phyloP scores from a whole-genome alignment of 2,888 invertebrate genomes.

The Erebia palarica region DNA sequence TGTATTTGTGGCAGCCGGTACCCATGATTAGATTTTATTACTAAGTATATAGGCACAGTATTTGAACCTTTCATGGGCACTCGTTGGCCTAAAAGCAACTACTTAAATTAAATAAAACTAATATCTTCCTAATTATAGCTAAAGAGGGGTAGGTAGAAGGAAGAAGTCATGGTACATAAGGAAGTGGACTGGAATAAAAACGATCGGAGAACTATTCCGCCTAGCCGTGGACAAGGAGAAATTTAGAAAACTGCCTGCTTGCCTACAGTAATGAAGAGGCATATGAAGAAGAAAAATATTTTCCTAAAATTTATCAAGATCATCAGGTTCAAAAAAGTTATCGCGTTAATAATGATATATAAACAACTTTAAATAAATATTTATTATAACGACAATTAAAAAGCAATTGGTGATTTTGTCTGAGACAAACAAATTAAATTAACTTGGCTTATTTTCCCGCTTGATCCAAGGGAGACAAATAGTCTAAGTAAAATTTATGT shows the following conservation, averaged over 20 bases:
- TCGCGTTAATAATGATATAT: neutral
- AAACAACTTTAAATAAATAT: neutral
- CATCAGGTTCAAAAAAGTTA: too few species aligned
- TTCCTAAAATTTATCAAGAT: too few species aligned
- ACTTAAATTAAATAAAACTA: too few species aligned
- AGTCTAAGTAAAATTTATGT: slow-evolving; percentile 82
- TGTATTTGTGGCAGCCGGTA: slow-evolving; percentile 47
- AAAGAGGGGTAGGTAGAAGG: too few species aligned
- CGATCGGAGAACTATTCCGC: too few species aligned
- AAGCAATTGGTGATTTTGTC: slow-evolving; percentile 65
- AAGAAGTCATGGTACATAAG: too few species aligned
- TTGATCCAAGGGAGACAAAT: slow-evolving; percentile 79
- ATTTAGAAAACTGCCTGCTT: too few species aligned
- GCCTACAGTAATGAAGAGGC: too few species aligned
- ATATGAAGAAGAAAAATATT: too few species aligned
- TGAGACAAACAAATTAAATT: slow-evolving; percentile 69
- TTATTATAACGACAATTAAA: slow-evolving; percentile 64
- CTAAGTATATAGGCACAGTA: slow-evolving; percentile 33
- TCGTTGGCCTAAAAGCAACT: neutral
- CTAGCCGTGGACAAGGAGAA: too few species aligned
- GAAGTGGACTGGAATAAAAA: too few species aligned
- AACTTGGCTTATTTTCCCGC: slow-evolving; percentile 51
- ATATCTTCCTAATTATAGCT: too few species aligned
- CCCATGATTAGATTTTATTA: slow-evolving; percentile 62
- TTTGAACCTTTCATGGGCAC: slow-evolving; percentile 15